Evolutionary conservation across 37 sponge, comb jelly and placozoan species (phyloP), one percentile per base, ranked within the genome.

Genomic region (Halisarca cf. caerulea): DNA sequence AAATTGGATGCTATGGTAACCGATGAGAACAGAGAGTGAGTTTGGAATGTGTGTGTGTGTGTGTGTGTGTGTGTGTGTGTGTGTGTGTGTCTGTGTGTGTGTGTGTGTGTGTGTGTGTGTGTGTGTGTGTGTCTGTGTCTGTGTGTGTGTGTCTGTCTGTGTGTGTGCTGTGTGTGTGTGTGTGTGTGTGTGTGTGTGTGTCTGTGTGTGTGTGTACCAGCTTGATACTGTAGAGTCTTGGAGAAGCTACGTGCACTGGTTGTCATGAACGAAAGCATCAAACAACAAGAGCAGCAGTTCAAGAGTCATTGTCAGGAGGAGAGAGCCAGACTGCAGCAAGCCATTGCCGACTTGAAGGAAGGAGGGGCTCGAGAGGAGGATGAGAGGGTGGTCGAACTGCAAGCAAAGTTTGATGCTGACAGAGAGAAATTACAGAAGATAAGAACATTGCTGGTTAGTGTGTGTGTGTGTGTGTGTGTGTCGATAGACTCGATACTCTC

Each of bases 251-350:
- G 91, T n/a, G 73, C 72, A 27, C 83, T 95, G 55, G 94, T 95
- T 38, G 88, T 86, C 36, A 88, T 92, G 94, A 95, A 96, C 55
- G 95, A 96, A 59, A 91, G 78, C 53, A 79, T 96, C 35, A 96
- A 94, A 80, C 88, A 84, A 70, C 97, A 96, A n/a, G 97, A 96
- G 54, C 84, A 83, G 53, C 97, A 96, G 87, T 96, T 96, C 84
- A 94, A 94, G 62, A 83, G 83, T 54, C 90, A 94, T 70, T 94
- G 95, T 27, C 59, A 92, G 94, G 94, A 94, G 35, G 94, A 94
- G 89, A 88, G 84, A 81, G 58, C 72, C 0, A 40, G 93, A 27
- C 66, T 94, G 75, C 74, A 94, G 68, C 85, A 86, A 28, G 89
- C 83, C 51, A 88, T 94, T 17, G 75, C 79, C 0, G 33, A 59